Evolutionary conservation across 2,797 vertebrate genomes (phyloP), one percentile per base, ranked within the genome.

Genomic region (Sphenopsis melanotis): DNA sequence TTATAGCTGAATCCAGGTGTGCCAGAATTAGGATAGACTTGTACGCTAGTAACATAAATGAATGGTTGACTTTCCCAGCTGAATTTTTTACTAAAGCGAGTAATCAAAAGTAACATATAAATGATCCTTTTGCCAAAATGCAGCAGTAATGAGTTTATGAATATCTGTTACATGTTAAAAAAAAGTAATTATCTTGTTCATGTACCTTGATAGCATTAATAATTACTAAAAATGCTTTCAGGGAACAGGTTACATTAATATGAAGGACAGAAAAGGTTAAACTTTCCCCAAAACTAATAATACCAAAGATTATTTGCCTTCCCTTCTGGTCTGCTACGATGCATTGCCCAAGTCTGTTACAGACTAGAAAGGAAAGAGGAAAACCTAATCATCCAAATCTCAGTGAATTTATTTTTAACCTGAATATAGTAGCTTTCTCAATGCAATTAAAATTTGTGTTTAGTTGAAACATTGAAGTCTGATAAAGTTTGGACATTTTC

Each of bases 101-200:
- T 71, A 87, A 44, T 59, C 19, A 85, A 80, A 93, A 34, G 61
- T 21, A 76, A 86, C 39, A 55, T 15, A 20, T 70, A 76, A 92
- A 34, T 57, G 1, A 75, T 20, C 18, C 10, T 84, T 92, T 71
- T 70, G 77, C 59, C 72, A 95, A 95, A 93, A 87, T 47, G 42
- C 22, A 87, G 80, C 9, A 13, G 34, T 37, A 89, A 32, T 47
- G 60, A 59, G 71, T 95, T 92, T 87, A 9, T 89, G 12, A 76
- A 8, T 94, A 70, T 88, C 52, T 88, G 44, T 89, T 94, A 64
- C 37, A 49, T 77, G 18, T 71, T 94, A 87, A 94, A 95, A 86
- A 89, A 93, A 74, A 14, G 52, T 2, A 60, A 52, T 2, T 0
- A 41, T 60, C 49, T 81, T 91, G 26, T 88, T 95, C 19, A 4